These are phyloP conservation scores for Mus minutoides DNA, from an alignment of 2,797 vertebrate genomes.

Conservation along the genomic window DNA sequence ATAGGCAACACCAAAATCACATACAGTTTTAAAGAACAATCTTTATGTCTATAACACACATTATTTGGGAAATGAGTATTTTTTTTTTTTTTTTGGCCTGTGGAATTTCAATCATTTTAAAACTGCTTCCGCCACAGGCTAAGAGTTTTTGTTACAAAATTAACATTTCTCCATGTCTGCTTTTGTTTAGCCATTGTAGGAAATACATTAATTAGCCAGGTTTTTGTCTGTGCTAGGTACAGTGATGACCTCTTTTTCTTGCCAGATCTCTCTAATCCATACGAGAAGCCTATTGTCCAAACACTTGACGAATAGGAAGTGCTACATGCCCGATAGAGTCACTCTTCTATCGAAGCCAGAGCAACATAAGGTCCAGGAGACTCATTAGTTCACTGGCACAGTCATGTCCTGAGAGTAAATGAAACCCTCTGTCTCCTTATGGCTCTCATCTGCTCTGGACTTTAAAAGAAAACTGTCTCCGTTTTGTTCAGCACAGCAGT, in stretches of 20 bases:
- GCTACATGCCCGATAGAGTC: constrained; percentile 70
- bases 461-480: constrained; percentile 87
- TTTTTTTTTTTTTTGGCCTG: neutral
- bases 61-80: neutral
- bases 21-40: constrained; percentile 49
- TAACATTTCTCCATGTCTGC: constrained; percentile 24
- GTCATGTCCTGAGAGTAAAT: constrained; percentile 86
- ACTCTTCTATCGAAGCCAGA: constrained; percentile 84
- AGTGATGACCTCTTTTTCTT: constrained; percentile 68
- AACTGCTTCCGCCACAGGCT: neutral
- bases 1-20: constrained; percentile 23
- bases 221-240: constrained; percentile 70
- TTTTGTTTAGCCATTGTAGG: constrained; percentile 71
- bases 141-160: constrained; percentile 51
- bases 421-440: constrained; percentile 87
- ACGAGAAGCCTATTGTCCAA: constrained; percentile 70
- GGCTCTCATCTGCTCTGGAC: constrained; percentile 87
- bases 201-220: constrained; percentile 76
- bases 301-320: constrained; percentile 76
- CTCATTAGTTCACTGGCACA: constrained; percentile 90
- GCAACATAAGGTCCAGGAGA: constrained; percentile 89
- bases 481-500: constrained; percentile 84
- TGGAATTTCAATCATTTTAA: neutral
- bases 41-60: neutral
- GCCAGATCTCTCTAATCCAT: constrained; percentile 74